Evolutionary conservation across 2,888 invertebrate species (phyloP).

Genomic region (Chalcis sispes): DNA sequence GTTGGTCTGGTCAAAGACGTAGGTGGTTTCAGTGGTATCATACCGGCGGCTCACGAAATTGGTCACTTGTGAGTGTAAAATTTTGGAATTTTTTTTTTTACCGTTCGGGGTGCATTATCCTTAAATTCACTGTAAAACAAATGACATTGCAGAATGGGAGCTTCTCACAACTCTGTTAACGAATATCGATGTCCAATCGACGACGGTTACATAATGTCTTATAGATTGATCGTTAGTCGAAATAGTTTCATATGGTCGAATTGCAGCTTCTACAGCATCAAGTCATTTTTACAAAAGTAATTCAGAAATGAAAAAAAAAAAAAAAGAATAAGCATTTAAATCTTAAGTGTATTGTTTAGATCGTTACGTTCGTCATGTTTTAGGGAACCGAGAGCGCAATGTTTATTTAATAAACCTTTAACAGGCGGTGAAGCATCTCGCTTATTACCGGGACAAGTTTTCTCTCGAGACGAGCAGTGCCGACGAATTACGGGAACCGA

Average conservation of each 20-base stretch:
- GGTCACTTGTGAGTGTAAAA: conserved; percentile 49
- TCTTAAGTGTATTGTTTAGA: too few relatives aligned
- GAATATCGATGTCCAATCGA: not conserved
- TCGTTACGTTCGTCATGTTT: not conserved
- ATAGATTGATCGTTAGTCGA: not conserved
- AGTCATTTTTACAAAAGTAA: conserved; percentile 23
- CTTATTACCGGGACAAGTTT: conserved; percentile 25
- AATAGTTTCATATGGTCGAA: conserved; percentile 41
- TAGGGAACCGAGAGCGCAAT: conserved; percentile 14
- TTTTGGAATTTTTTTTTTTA: not conserved
- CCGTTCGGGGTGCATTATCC: not conserved
- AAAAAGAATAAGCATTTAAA: not conserved
- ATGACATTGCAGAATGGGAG: conserved; percentile 40
- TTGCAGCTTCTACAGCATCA: conserved; percentile 42
- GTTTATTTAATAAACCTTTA: conserved; percentile 34
- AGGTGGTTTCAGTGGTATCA: conserved; percentile 35
- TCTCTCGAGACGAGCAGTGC: conserved; percentile 24
- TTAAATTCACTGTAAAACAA: not conserved
- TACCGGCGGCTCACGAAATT: conserved; percentile 47
- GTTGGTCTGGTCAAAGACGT: conserved; percentile 38
- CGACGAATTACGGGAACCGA: not conserved
- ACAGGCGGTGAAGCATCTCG: not conserved
- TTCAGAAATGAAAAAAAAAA: not conserved
- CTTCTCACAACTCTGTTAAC: conserved; percentile 13
- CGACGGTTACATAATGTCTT: conserved; percentile 51